Conservation (phyloP, 35 echinoderm and acorn worm genomes). For the Apostichopus californicus region DNA sequence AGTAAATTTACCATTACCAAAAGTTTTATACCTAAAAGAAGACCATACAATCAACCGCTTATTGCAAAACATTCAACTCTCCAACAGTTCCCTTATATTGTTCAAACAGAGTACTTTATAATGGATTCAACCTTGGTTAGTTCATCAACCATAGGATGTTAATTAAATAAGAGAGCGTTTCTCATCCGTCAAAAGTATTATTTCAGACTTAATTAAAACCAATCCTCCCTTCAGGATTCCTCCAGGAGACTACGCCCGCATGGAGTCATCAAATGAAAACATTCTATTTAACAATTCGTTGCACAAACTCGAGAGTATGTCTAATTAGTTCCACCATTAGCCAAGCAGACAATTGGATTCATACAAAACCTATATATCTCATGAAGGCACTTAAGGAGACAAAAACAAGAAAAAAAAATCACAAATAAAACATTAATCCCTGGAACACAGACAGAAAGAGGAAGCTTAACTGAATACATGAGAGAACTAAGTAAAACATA, state of each 20-base stretch:
- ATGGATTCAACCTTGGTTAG: background rate
- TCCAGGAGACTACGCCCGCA: background rate
- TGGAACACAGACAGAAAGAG: no score
- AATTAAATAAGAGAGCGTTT: background rate
- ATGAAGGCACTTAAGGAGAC: no score
- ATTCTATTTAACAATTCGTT: background rate
- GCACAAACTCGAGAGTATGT: background rate
- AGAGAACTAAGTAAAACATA: no score
- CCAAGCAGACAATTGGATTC: background rate
- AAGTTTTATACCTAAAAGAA: no score
- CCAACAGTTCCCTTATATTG: no score
- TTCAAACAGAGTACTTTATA: background rate
- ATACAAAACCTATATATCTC: background rate
- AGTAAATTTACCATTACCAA: no score
- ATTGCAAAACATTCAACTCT: no score
- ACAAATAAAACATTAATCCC: no score
- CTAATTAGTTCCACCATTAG: background rate
- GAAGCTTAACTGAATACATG: no score
- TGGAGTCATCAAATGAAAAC: background rate
- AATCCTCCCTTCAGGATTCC: background rate
- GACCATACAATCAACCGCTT: no score
- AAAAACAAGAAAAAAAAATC: no score
- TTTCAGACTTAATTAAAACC: background rate
- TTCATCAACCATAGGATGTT: background rate
- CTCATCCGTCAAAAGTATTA: background rate